These are phyloP conservation scores for Apamea monoglypha DNA, from an alignment of 2,888 invertebrate genomes.

Conservation along the genomic window DNA sequence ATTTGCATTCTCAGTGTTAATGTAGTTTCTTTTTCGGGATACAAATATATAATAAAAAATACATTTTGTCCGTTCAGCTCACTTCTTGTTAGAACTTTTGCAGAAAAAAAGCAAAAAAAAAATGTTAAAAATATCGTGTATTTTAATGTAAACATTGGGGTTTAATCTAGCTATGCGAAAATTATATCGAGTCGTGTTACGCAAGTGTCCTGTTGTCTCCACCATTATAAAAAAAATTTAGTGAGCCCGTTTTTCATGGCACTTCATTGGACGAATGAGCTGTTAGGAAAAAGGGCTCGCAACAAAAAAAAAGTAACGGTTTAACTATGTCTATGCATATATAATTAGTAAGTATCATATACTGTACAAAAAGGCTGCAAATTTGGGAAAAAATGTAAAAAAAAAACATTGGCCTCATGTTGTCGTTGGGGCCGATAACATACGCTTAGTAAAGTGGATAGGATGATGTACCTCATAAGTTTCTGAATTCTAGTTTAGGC, in stretches of 20 bases:
- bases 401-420: conserved; percentile 84
- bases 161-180: conserved; percentile 81
- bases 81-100: conserved; percentile 67
- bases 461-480: conserved; percentile 87
- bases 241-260: conserved; percentile 74
- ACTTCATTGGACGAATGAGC: conserved; percentile 54
- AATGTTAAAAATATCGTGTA: conserved; percentile 78
- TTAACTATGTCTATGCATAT: conserved; percentile 84
- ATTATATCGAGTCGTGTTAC: conserved; percentile 80
- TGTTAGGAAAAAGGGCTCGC: conserved; percentile 51
- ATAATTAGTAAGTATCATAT: conserved; percentile 63
- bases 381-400: conserved; percentile 60
- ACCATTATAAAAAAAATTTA: conserved; percentile 77
- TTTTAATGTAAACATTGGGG: conserved; percentile 81
- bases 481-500: conserved; percentile 82
- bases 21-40: conserved; percentile 82
- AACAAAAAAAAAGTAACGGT: conserved; percentile 59
- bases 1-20: conserved; percentile 61
- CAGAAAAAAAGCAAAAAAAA: conserved; percentile 76
- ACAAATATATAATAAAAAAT: conserved; percentile 57
- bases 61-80: conserved; percentile 73
- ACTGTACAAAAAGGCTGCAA: conserved; percentile 63
- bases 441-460: conserved; percentile 90
- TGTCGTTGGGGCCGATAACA: conserved; percentile 84
- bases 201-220: conserved; percentile 81